Conservation (phyloP, 2,113 vertebrate species). For the Deroptyus accipitrinus region DNA sequence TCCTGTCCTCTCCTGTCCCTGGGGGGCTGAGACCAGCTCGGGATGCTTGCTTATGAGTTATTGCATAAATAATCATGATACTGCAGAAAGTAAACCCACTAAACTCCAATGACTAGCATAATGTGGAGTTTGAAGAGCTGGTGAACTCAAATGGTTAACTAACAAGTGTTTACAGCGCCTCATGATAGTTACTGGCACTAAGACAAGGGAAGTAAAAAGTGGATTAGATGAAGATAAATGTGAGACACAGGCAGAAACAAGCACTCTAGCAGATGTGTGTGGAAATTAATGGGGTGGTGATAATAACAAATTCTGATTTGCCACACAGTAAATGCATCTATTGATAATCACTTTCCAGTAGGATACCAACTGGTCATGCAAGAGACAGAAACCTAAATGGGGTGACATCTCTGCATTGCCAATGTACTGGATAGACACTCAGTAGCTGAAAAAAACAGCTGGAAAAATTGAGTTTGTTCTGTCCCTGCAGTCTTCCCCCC, state of each 20-base stretch:
- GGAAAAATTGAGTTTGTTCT: background rate
- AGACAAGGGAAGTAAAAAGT: conserved; percentile 68
- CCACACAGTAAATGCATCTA: conserved; percentile 34
- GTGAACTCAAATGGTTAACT: conserved; percentile 26
- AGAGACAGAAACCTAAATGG: background rate
- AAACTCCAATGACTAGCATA: background rate
- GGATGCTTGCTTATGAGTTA: background rate
- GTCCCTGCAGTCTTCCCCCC: background rate
- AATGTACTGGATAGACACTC: background rate
- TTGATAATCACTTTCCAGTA: background rate
- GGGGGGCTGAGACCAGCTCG: accelerated
- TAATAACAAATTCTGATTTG: conserved; percentile 59
- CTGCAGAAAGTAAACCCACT: background rate
- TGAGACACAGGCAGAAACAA: conserved; percentile 49
- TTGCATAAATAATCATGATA: background rate
- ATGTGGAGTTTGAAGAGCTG: background rate
- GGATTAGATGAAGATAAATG: conserved; percentile 73
- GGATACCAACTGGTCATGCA: background rate
- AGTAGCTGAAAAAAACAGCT: background rate
- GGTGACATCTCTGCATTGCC: background rate
- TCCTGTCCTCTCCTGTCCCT: background rate
- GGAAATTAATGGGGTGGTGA: conserved; percentile 70
- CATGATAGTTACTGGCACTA: conserved; percentile 43
- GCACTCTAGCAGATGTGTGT: conserved; percentile 63
- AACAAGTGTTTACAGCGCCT: conserved; percentile 19